Evolutionary conservation across 2,888 invertebrate species (phyloP), one percentile per base, ranked within the genome.

Genomic region (Nesidiocoris tenuis): DNA sequence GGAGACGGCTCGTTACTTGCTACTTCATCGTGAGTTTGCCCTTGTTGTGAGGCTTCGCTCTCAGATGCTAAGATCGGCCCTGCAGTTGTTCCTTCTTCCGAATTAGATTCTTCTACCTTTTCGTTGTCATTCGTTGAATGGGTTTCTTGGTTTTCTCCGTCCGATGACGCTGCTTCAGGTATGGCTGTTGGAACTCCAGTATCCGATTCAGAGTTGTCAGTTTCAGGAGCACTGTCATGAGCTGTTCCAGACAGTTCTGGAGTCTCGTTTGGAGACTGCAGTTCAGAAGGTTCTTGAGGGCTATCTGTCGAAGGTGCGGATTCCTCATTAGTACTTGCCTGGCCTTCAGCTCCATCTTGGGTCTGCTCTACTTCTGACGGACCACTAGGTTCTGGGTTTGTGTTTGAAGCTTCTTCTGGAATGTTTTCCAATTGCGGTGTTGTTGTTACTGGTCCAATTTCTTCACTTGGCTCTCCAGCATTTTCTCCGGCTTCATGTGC

Each of bases 31-130:
- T 61, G 61, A 61, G 61, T 61, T 12, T 19, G 61, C 16, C 17
- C 19, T 3, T 56, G 22, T 21, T 5, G 21, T 22, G 18, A 17
- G n/a, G 56, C 57, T 24, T 70, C 39, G 1, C 19, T n/a, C 9
- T 17, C 39, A 16, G 65, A 9, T 9, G 65, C 17, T 63, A 23
- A n/a, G n/a, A n/a, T n/a, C n/a, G n/a, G n/a, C n/a, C n/a, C n/a
- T 22, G 25, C 39, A 18, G 22, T 67, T 56, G 67, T 5, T 54
- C 17, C 74, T 64, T 54, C 57, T 56, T 63, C 64, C 56, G 54
- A 55, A 65, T 16, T 23, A 18, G 61, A 23, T 24, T 59, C 55
- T 24, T 22, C 21, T 71, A 25, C 55, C 17, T 76, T 25, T 54
- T 23, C 70, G 18, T 25, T 61, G 5, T 21, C 66, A 25, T 55